Evolutionary conservation across 2,797 vertebrate genomes (phyloP), one percentile per base, ranked within the genome.

Genomic region (Gymnothorax reevesii): DNA sequence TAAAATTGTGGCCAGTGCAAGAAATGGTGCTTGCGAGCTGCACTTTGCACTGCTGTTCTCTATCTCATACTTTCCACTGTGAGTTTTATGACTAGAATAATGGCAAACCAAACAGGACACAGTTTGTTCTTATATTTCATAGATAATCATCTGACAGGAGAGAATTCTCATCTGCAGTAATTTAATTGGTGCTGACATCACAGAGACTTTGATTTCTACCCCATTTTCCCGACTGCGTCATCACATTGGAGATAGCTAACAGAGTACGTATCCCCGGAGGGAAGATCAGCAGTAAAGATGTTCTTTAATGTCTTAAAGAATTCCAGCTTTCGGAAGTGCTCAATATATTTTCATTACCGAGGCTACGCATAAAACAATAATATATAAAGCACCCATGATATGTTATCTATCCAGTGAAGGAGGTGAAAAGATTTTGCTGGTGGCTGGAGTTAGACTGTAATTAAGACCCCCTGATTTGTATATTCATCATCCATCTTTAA

Each of bases 81-180:
- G 7, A 57, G 69, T 55, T 57, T 57, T 85, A 54, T n/a, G 69
- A 33, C 69, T 85, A 89, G 59, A 86, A 86, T 90, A 86, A 91
- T 91, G 90, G 90, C 89, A 92, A 90, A 88, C 15, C 9, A 80
- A 0, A 66, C 55, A 87, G 89, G 90, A 89, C 52, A 88, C 73
- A 86, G 89, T 90, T 89, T 89, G 88, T 84, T 82, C 71, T 86
- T 90, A 22, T 57, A 84, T 88, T 86, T 89, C 22, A 91, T 49
- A 91, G 90, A 92, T 88, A 90, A 89, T 90, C 88, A 89, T 91
- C 82, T 88, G 85, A 86, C 84, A 59, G 64, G 85, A 86, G 82
- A 88, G 89, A 86, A 87, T 82, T 84, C 75, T 92, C 64, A 89
- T 89, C 87, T 87, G 77, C 90, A 93, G 91, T 89, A 90, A 83